Base-by-base conservation (phyloP, 1,140 invertebrate genomes). In the Magallana ariakensis region DNA sequence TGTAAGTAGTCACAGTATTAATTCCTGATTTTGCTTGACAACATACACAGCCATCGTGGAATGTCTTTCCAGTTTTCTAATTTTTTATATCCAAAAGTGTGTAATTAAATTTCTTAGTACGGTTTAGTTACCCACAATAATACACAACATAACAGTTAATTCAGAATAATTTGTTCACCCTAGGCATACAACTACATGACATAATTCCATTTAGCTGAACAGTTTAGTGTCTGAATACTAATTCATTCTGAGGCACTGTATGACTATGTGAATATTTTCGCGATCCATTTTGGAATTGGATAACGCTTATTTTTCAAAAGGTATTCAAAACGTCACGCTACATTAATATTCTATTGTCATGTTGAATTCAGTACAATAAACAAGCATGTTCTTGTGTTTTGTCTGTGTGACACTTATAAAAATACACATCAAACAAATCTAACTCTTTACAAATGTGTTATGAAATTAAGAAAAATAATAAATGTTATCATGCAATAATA, bases 311-410 rank as follows among this genome's bases (percentile, higher is more conserved):
- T 82, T 82, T 82, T 26, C n/a, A 82, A 82, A 82, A n/a, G 15
- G 53, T 82, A 82, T 82, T 82, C 80, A 82, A 55, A 82, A n/a
- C 54, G 80, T 82, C 80, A 82, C 80, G 80, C 53, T 82, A 82
- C 80, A 82, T 82, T 82, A 56, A 54, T 82, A 82, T 55, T 56
- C 80, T 82, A 55, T 55, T 82, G 55, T 82, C 15, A 54, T 55
- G 19, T 55, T 56, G 55, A 55, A 55, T 15, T 19, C 46, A 19
- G 19, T 19, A n/a, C 15, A 55, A 55, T 54, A 82, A 56, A 56
- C 80, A 82, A 82, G 80, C 80, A 82, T 82, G 80, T 55, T 82
- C 80, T 82, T 54, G 80, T 55, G 80, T 55, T 82, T 82, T 75
- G 66, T 10, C 22, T 26, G 19, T 75, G 19, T 75, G 66, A 75